Base-by-base conservation (phyloP, 2,113 vertebrate species). In the Symphodus melops region DNA sequence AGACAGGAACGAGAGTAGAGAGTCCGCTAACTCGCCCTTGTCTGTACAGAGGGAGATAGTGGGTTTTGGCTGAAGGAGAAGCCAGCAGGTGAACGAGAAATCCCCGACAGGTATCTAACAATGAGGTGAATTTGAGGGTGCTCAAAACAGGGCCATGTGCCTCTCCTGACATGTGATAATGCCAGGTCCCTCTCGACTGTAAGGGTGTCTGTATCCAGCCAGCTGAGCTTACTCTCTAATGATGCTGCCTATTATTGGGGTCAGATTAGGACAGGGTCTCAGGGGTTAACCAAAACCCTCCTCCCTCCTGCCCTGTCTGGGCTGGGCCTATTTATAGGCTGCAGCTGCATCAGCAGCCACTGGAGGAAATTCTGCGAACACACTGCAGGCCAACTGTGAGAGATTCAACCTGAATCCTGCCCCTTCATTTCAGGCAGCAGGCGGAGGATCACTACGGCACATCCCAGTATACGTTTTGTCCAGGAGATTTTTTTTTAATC, bases 241-340 rank as follows among this genome's bases (percentile, higher is more conserved):
- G 83, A 86, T 72, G 69, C 67, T 53, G 61, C 71, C 73, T 64
- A 67, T 86, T 75, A 85, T 76, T 57, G 68, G 77, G 90, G 86
- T 89, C 73, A 86, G 62, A 89, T 81, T 71, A 86, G 81, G 76
- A 81, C 79, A 9, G 65, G 85, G 78, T 90, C 82, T 88, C 79
- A 57, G 83, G 88, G 85, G 88, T 91, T 91, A 90, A 88, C 66
- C 76, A 59, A 72, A 79, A 53, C 80, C 66, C 75, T 76, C 79
- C 81, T 78, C 78, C 63, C 65, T 49, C 76, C 17, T n/a, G n/a
- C 77, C 75, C 80, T 68, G 83, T 87, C 84, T 83, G 82, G 81
- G 75, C 46, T 53, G 75, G 66, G 65, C 53, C 88, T 93, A 92
- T 94, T 93, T 93, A 88, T 93, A 92, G 89, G 83, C 84, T 85